Conservation (phyloP, 2,797 vertebrate species). For the Natrix natrix region DNA sequence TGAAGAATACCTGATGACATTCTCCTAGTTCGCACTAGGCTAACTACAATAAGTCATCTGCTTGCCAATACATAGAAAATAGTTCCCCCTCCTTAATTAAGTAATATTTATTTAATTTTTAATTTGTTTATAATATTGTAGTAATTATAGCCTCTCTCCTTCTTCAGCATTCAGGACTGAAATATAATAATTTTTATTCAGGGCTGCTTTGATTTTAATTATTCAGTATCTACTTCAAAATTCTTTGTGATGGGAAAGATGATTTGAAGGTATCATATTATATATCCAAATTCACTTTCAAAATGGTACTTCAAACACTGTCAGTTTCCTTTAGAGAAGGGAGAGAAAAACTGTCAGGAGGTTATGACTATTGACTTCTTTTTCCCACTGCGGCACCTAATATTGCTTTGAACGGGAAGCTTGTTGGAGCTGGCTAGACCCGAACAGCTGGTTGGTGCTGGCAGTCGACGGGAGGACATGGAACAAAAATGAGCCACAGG, state of each 20-base stretch:
- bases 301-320: background rate
- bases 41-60: background rate
- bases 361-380: background rate
- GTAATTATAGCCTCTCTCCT: background rate
- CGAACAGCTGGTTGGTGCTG: background rate
- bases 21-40: background rate
- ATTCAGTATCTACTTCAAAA: conserved; percentile 12
- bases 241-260: background rate
- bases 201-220: conserved; percentile 9
- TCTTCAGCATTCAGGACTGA: background rate
- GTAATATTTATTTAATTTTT: conserved; percentile 5
- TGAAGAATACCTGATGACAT: background rate
- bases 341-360: background rate
- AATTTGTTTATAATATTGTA: conserved; percentile 10
- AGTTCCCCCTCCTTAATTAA: background rate
- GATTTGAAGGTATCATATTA: background rate
- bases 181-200: conserved; percentile 3
- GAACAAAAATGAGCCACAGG: background rate
- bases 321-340: background rate
- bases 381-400: conserved; percentile 1
- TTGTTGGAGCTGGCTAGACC: background rate
- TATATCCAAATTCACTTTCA: background rate
- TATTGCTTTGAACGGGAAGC: background rate
- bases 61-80: background rate
- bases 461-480: background rate